These are phyloP conservation scores for Bostrychus sinensis DNA, from an alignment of 2,113 vertebrate species.

Conservation along the genomic window DNA sequence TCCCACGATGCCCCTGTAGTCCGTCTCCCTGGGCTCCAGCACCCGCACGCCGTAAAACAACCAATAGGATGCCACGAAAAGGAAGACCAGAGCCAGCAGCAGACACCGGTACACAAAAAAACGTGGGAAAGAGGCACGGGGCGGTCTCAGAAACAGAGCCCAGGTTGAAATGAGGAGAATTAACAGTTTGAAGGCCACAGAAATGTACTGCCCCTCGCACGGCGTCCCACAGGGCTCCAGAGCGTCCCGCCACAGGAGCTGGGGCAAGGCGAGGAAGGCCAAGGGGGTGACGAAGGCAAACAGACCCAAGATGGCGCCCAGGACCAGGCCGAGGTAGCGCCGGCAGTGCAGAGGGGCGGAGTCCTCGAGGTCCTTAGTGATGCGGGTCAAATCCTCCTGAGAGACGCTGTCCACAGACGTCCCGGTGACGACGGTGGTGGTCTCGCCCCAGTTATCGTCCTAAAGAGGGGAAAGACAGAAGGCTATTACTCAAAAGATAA, in stretches of 20 bases:
- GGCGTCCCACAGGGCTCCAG: constrained; percentile 87
- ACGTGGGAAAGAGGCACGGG: constrained; percentile 84
- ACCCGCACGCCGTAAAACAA: constrained; percentile 89
- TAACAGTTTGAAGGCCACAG: constrained; percentile 92
- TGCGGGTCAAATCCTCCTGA: constrained; percentile 88
- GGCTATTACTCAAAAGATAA: neutral
- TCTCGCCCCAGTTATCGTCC: constrained; percentile 96
- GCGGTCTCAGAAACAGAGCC: constrained; percentile 89
- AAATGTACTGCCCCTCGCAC: constrained; percentile 92
- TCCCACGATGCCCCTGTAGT: constrained; percentile 89
- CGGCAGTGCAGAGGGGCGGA: constrained; percentile 84
- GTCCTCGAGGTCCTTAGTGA: constrained; percentile 90
- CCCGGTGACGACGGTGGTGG: constrained; percentile 89
- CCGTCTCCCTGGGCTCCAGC: constrained; percentile 83
- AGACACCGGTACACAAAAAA: constrained; percentile 86
- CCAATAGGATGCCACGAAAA: constrained; percentile 91
- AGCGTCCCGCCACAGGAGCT: constrained; percentile 86
- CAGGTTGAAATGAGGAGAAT: constrained; percentile 90
- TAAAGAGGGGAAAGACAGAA: constrained; percentile 54
- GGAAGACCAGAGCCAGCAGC: constrained; percentile 89
- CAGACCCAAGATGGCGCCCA: constrained; percentile 82
- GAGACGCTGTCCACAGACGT: constrained; percentile 93
- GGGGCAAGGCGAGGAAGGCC: constrained; percentile 89
- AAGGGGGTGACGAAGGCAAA: constrained; percentile 86
- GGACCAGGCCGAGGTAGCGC: constrained; percentile 79